phyloP scores from a whole-genome alignment of 1,140 invertebrate genomes.

The Pachypeltis micranthus region DNA sequence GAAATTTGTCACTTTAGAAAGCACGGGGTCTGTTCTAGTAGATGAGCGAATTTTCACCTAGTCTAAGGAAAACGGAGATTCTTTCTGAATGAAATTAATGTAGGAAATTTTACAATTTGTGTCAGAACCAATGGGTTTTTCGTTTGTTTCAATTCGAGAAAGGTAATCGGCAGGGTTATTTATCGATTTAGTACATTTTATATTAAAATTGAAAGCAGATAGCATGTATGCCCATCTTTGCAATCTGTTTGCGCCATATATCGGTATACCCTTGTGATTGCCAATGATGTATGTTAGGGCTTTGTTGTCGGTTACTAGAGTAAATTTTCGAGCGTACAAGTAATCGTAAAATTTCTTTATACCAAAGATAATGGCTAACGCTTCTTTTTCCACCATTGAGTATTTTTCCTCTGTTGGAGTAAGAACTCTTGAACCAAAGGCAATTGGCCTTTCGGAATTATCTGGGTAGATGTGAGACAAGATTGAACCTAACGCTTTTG shows the following conservation, averaged over 20 bases:
- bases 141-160: neutral
- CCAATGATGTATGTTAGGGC: neutral
- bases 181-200: constrained; percentile 10
- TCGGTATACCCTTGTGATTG: constrained; percentile 14
- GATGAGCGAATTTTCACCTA: too few relatives aligned
- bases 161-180: neutral
- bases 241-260: constrained; percentile 17
- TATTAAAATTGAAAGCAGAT: constrained; percentile 16
- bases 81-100: neutral
- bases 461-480: constrained; percentile 14
- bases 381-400: neutral
- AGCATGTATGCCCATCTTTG: constrained; percentile 20
- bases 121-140: neutral
- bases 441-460: neutral
- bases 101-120: neutral
- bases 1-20: too few relatives aligned
- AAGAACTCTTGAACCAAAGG: neutral
- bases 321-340: neutral
- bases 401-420: neutral
- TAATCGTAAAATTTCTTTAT: neutral
- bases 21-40: too few relatives aligned
- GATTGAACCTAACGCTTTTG: too few relatives aligned
- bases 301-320: neutral
- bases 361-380: neutral
- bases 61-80: too few relatives aligned